Conservation (phyloP, 2,888 invertebrate species). For the Microdon myrmicae region DNA sequence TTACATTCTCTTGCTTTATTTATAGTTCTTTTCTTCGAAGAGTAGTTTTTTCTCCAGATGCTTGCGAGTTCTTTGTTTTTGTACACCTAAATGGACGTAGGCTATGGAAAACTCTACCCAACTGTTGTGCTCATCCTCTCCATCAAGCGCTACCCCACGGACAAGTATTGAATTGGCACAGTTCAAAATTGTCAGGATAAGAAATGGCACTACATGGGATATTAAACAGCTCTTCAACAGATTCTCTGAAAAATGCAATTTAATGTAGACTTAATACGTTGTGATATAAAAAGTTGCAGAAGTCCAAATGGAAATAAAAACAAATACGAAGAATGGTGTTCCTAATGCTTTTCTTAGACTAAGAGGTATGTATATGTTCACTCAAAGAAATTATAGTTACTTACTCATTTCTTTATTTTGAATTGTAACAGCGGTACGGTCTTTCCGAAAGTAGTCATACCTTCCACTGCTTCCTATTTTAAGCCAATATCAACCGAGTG, state of each 20-base stretch:
- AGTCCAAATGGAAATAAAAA: too few relatives aligned
- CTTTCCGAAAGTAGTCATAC: too few relatives aligned
- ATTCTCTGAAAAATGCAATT: slow-evolving; percentile 69
- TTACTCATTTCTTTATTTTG: too few relatives aligned
- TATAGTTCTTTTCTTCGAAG: too few relatives aligned
- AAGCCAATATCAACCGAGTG: too few relatives aligned
- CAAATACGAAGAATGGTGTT: too few relatives aligned
- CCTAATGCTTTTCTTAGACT: too few relatives aligned
- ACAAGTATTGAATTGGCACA: slow-evolving; percentile 89
- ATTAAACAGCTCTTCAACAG: slow-evolving; percentile 82
- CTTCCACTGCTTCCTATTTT: too few relatives aligned
- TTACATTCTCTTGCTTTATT: too few relatives aligned
- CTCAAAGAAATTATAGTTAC: too few relatives aligned
- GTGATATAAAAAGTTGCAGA: slow-evolving; percentile 1
- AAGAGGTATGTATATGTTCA: too few relatives aligned
- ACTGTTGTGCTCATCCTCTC: slow-evolving; percentile 83
- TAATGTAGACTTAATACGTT: slow-evolving; percentile 56
- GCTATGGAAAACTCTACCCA: slow-evolving; percentile 87
- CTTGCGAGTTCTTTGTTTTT: slow-evolving; percentile 75
- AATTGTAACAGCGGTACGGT: too few relatives aligned
- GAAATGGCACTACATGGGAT: slow-evolving; percentile 79
- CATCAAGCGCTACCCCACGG: slow-evolving; percentile 88
- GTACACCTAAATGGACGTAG: slow-evolving; percentile 82
- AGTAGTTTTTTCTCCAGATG: slow-evolving; percentile 5
- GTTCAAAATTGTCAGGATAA: slow-evolving; percentile 80